A percentile compares a stretch with the other conserved stretches of the same genome.
These are phyloP conservation scores for Oceanodroma leucorhoa DNA, from an alignment of 2,797 vertebrate genomes.

Conservation along the genomic window DNA sequence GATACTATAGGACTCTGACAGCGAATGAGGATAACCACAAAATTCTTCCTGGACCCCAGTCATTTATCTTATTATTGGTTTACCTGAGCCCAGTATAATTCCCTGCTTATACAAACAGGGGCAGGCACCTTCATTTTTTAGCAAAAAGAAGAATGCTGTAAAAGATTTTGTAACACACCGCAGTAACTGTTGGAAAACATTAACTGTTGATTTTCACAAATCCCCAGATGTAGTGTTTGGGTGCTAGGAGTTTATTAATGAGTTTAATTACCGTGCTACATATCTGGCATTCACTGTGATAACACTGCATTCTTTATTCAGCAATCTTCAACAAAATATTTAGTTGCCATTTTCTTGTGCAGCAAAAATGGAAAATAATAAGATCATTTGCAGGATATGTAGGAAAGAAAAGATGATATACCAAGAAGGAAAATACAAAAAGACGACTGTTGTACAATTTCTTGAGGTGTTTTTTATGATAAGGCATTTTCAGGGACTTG, in stretches of 20 bases:
- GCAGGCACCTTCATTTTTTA: background rate
- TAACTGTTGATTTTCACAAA: background rate
- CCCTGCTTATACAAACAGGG: background rate
- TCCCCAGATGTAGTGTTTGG: background rate
- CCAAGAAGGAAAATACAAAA: background rate
- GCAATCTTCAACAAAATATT: background rate
- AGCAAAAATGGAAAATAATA: background rate
- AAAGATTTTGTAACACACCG: background rate
- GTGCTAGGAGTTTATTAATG: background rate
- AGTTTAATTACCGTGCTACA: background rate
- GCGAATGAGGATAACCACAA: background rate
- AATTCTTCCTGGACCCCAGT: background rate
- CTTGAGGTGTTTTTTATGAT: background rate
- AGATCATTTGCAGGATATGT: background rate
- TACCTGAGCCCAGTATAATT: background rate
- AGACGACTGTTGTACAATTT: background rate
- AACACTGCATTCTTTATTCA: background rate
- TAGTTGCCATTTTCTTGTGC: background rate
- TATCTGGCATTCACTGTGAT: background rate
- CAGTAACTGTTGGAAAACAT: background rate
- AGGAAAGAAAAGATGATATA: background rate
- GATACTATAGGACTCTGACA: background rate
- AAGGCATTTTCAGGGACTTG: background rate
- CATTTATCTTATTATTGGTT: background rate
- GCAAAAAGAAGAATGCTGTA: background rate